Conservation (phyloP, 2,113 vertebrate species). For the Henicopernis longicauda region DNA sequence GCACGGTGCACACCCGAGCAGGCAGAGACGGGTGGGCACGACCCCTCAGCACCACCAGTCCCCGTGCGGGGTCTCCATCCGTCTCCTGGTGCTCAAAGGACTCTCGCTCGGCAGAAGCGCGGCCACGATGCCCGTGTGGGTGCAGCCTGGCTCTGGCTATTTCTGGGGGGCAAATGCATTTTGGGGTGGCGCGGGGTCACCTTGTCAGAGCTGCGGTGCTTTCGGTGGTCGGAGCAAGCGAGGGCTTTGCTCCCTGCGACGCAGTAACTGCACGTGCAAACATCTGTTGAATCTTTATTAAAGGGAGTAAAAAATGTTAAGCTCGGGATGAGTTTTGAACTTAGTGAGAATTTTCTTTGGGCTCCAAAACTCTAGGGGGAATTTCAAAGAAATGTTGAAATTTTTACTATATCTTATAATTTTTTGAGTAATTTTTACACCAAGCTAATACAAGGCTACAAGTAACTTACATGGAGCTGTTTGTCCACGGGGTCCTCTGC, state of each 20-base stretch:
- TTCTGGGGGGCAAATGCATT: not conserved
- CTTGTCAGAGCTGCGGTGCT: not conserved
- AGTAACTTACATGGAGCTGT: not conserved
- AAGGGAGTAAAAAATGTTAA: not conserved
- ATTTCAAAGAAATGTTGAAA: fast-evolving
- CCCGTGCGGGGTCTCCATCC: fast-evolving
- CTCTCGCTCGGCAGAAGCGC: fast-evolving
- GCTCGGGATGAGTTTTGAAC: not conserved
- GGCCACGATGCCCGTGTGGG: not conserved
- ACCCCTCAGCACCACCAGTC: not conserved
- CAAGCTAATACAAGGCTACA: not conserved
- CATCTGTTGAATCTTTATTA: not conserved
- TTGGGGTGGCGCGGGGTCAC: not conserved
- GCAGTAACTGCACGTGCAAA: not conserved
- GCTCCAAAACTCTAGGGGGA: not conserved
- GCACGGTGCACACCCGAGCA: not conserved
- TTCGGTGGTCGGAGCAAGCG: not conserved
- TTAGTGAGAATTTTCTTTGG: not conserved
- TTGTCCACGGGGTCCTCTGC: not conserved
- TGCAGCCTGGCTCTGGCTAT: no score
- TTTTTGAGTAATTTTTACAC: not conserved
- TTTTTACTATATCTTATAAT: not conserved
- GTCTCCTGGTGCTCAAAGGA: not conserved
- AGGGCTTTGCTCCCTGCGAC: not conserved
- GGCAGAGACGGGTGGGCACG: not conserved